phyloP scores from a whole-genome alignment of 2,888 invertebrate species.

The Drosophila testacea region DNA sequence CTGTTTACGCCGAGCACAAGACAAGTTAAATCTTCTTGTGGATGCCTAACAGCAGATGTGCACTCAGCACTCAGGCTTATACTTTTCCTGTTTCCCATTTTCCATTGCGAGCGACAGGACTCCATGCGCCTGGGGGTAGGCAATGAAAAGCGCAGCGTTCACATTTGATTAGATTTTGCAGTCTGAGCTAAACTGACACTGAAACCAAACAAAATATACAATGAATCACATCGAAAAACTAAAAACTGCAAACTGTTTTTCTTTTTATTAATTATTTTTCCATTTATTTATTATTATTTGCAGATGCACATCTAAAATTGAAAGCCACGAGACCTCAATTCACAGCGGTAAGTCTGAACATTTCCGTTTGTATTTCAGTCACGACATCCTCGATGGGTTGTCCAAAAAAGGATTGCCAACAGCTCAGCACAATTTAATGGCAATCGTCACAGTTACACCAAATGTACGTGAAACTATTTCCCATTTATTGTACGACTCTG shows the following conservation, averaged over 20 bases:
- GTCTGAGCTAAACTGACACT: conserved; percentile 15
- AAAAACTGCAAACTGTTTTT: conserved; percentile 11
- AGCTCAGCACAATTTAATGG: conserved; percentile 48
- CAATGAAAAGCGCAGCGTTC: conserved; percentile 38
- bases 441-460: conserved; percentile 57
- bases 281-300: conserved; percentile 23
- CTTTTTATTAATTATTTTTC: conserved; percentile 42
- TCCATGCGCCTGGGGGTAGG: conserved; percentile 41
- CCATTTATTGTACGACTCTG: conserved; percentile 20
- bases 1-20: conserved; percentile 64
- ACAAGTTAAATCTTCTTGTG: conserved; percentile 70
- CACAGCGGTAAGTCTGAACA: conserved; percentile 38
- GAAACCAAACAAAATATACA: conserved; percentile 8
- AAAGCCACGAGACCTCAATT: not conserved
- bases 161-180: conserved; percentile 57
- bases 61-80: not conserved
- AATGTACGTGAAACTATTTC: conserved; percentile 56
- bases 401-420: conserved; percentile 34
- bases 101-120: conserved; percentile 1
- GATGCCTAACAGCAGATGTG: conserved; percentile 49
- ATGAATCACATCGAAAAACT: conserved; percentile 1
- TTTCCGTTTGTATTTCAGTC: conserved; percentile 46
- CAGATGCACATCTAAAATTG: conserved; percentile 20
- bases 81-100: not conserved
- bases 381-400: conserved; percentile 36